Conservation (phyloP, 2,797 vertebrate genomes). For the Neosalanx taihuensis region DNA sequence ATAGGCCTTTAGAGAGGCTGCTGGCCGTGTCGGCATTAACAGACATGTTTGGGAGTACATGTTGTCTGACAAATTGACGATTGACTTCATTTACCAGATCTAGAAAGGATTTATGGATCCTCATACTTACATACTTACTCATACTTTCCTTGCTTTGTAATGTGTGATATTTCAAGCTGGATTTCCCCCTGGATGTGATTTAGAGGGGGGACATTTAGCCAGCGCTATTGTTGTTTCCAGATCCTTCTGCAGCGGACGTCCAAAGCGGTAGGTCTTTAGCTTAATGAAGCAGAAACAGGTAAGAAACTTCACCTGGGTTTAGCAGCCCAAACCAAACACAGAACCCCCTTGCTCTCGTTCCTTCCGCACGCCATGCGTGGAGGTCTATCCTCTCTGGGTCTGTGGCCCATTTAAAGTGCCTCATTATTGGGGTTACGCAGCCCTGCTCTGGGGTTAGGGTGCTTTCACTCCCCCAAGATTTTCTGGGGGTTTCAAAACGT, state of each 20-base stretch:
- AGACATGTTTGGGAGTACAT: slow-evolving; percentile 25
- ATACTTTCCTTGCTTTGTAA: slow-evolving; percentile 28
- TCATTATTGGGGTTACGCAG: no score
- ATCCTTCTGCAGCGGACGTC: slow-evolving; percentile 31
- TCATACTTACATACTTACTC: no score
- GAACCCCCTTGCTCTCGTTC: background rate
- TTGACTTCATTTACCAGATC: slow-evolving; percentile 18
- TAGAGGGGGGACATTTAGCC: slow-evolving; percentile 45
- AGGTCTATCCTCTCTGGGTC: background rate
- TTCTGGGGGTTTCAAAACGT: no score
- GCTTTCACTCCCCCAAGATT: no score
- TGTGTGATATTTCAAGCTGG: slow-evolving; percentile 38
- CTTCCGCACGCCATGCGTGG: background rate
- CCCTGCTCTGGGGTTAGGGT: no score
- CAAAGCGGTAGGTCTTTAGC: slow-evolving; percentile 20
- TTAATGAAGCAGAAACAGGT: slow-evolving; percentile 26
- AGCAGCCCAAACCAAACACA: slow-evolving; percentile 28
- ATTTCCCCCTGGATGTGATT: slow-evolving; percentile 43
- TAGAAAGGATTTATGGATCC: slow-evolving; percentile 27
- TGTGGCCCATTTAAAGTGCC: slow-evolving; percentile 5
- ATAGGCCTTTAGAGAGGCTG: background rate
- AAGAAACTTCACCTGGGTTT: slow-evolving; percentile 15
- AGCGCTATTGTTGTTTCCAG: slow-evolving; percentile 36
- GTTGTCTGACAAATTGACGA: slow-evolving; percentile 23
- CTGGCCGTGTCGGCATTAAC: slow-evolving; percentile 1